Percentiles rank a stretch among this genome's conserved stretches.
Conservation (phyloP, 1,140 invertebrate genomes). For the Neomicropteryx cornuta region DNA sequence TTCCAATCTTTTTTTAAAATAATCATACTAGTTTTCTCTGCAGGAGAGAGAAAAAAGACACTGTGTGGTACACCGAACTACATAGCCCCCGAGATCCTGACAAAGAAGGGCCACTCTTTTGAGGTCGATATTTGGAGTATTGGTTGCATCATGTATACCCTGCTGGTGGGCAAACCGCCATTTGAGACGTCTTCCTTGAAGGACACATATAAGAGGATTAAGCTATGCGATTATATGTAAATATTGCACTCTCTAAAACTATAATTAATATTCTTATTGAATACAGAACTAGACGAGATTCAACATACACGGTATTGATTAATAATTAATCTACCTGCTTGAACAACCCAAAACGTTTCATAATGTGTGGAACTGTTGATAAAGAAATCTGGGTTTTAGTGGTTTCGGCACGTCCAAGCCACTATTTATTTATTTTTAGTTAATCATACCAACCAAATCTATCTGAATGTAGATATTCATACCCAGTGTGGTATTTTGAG, state of each 20-base stretch:
- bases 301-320: too few species aligned
- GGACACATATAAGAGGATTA: slow-evolving; percentile 89
- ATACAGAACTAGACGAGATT: too few species aligned
- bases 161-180: slow-evolving; percentile 89
- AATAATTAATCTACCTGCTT: too few species aligned
- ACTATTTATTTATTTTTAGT: too few species aligned
- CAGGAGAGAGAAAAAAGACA: slow-evolving; percentile 63
- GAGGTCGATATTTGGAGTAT: slow-evolving; percentile 97
- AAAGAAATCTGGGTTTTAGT: too few species aligned
- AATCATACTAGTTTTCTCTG: slow-evolving; percentile 10
- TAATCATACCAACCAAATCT: too few species aligned
- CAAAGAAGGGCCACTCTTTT: slow-evolving; percentile 88
- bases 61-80: slow-evolving; percentile 98
- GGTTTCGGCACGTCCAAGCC: too few species aligned
- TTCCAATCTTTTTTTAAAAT: too few species aligned
- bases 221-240: slow-evolving; percentile 79
- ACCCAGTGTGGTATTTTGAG: too few species aligned
- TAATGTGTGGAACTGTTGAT: too few species aligned
- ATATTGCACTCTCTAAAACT: slow-evolving; percentile 6
- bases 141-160: slow-evolving; percentile 91
- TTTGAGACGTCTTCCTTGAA: slow-evolving; percentile 85
- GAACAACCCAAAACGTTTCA: too few species aligned
- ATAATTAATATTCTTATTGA: slow-evolving; percentile 1
- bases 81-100: slow-evolving; percentile 92
- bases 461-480: too few species aligned